These are phyloP conservation scores for Tetranychus cinnabarinus DNA, from an alignment of 1,140 invertebrate species.

Conservation along the genomic window DNA sequence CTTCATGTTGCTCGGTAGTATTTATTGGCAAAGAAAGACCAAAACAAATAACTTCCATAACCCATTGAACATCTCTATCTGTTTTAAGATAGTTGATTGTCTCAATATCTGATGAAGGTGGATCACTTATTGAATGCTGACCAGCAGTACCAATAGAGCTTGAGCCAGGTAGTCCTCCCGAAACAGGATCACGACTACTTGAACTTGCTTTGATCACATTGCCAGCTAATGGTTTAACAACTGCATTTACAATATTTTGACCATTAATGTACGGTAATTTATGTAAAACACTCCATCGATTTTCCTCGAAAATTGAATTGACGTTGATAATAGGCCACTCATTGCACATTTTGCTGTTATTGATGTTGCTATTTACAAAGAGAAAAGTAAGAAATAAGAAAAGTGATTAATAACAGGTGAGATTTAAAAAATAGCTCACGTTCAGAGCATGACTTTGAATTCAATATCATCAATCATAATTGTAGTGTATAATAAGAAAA, in stretches of 20 bases:
- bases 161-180: too few species aligned
- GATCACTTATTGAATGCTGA: not conserved
- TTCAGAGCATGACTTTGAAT: too few species aligned
- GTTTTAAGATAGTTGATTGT: constrained; percentile 15
- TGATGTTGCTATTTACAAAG: too few species aligned
- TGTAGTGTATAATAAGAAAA: too few species aligned
- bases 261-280: constrained; percentile 51
- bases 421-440: too few species aligned
- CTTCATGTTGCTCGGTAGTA: constrained; percentile 46
- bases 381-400: too few species aligned
- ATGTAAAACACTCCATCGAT: constrained; percentile 51
- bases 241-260: constrained; percentile 52
- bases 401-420: too few species aligned
- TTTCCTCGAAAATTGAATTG: constrained; percentile 27
- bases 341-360: constrained; percentile 19
- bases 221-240: constrained; percentile 51
- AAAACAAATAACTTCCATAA: constrained; percentile 69
- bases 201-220: constrained; percentile 39
- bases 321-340: constrained; percentile 22
- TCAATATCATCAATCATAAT: too few species aligned
- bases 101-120: not conserved
- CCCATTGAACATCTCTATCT: constrained; percentile 56
- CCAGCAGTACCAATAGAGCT: too few species aligned
- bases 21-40: constrained; percentile 64
- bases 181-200: not conserved